Base-by-base conservation (phyloP, 1,140 invertebrate genomes). In the Zophobas morio region DNA sequence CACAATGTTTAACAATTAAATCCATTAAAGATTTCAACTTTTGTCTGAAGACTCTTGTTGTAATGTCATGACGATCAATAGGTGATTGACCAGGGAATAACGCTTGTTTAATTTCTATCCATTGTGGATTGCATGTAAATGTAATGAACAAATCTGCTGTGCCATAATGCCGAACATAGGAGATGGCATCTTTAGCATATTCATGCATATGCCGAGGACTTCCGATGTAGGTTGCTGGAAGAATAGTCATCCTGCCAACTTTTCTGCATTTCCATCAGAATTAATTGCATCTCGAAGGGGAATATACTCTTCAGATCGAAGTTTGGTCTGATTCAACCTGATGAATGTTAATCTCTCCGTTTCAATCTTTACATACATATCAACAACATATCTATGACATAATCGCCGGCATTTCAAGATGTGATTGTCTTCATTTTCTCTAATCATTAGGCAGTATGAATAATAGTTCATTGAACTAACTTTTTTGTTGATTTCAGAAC, bases 361-460 rank as follows among this genome's bases (percentile, higher is more conserved):
- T 85, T 89, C 88, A 39, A 89, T 84, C 85, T 88, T 88, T 1
- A 84, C 84, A 82, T 87, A 89, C 84, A 88, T 87, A 81, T 90
- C 87, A 53, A 88, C 87, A 56, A 83, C 73, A 80, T 80, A 87
- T 79, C 88, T 84, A 75, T 87, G 82, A 77, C 85, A 87, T 56
- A 88, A 77, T 63, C 82, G 78, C 5, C 80, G 78, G 74, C 80
- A 86, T 78, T 81, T 79, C 47, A 87, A 79, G 8, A 87, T 83
- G 77, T 78, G 78, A 80, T 81, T 82, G 8, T 76, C 79, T 80
- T 72, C 82, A 81, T 81, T 78, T 81, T 79, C 81, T 78, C 80
- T 81, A 82, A 81, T 82, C 85, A 86, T 88, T 78, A 85, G 81
- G 80, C 85, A 79, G 76, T 86, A 85, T 73, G 84, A 70, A 83